phyloP scores from a whole-genome alignment of 2,113 vertebrate genomes.

The Hippocampus zosterae region DNA sequence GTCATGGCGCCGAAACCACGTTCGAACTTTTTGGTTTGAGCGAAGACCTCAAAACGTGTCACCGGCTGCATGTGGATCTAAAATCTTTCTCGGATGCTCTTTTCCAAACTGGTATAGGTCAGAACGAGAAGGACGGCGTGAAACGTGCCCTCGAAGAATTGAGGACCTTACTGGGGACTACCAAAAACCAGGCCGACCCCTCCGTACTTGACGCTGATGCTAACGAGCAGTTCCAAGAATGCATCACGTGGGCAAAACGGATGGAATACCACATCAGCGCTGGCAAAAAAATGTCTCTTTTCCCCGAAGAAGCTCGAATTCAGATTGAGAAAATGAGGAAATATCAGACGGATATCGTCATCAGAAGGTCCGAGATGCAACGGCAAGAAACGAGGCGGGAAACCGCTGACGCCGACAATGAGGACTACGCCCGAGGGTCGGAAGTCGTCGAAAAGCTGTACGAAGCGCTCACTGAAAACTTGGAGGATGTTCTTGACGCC shows the following conservation, averaged over 20 bases:
- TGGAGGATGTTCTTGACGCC: slow-evolving; percentile 67
- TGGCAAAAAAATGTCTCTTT: slow-evolving; percentile 70
- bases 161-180: slow-evolving; percentile 62
- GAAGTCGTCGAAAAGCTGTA: slow-evolving; percentile 73
- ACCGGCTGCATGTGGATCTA: slow-evolving; percentile 66
- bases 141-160: slow-evolving; percentile 67
- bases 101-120: slow-evolving; percentile 76
- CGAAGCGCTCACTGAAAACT: slow-evolving; percentile 67
- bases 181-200: slow-evolving; percentile 49
- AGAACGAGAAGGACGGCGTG: slow-evolving; percentile 75
- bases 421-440: slow-evolving; percentile 60
- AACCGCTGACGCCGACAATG: slow-evolving; percentile 39
- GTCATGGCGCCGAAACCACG: slow-evolving; percentile 36
- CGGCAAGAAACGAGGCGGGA: slow-evolving; percentile 60
- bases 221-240: slow-evolving; percentile 68
- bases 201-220: slow-evolving; percentile 10
- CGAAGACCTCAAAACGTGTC: slow-evolving; percentile 71
- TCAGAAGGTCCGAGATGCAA: slow-evolving; percentile 67
- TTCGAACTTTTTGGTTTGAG: slow-evolving; percentile 50
- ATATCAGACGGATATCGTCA: slow-evolving; percentile 66
- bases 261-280: slow-evolving; percentile 55
- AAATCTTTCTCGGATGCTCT: slow-evolving; percentile 72
- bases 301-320: slow-evolving; percentile 73
- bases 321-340: slow-evolving; percentile 77
- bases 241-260: slow-evolving; percentile 75